A percentile compares a stretch with the other conserved stretches of the same genome.
Conservation (phyloP, 2,888 invertebrate species). For the Rosalia funebris region DNA sequence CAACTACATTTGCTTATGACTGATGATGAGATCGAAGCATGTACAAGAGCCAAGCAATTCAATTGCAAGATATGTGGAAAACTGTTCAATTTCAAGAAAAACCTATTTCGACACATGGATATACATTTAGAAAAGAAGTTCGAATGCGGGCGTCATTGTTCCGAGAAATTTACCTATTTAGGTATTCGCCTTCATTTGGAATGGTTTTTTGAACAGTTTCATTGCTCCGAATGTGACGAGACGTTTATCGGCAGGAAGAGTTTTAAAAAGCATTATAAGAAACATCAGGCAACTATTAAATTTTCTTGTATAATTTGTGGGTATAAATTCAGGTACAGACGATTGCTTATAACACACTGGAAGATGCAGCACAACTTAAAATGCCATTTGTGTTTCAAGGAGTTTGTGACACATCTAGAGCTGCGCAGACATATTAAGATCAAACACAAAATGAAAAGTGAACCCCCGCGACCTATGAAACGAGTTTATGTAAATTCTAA, state of each 20-base stretch:
- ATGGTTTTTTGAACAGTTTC: slow-evolving; percentile 6
- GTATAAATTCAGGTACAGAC: not conserved
- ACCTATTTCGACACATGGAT: slow-evolving; percentile 8
- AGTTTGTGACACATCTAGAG: not conserved
- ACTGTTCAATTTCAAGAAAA: not conserved
- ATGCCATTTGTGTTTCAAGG: not conserved
- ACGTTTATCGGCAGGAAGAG: not conserved
- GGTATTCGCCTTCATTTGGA: not conserved
- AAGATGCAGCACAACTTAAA: not conserved
- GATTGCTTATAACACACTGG: not conserved
- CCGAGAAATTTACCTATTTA: slow-evolving; percentile 5
- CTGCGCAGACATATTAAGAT: not conserved
- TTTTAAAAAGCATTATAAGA: not conserved
- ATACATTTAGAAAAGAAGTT: slow-evolving; percentile 3
- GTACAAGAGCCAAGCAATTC: not conserved
- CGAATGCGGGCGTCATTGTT: not conserved
- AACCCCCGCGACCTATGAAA: not conserved
- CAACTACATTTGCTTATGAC: slow-evolving; percentile 4
- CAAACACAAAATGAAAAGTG: not conserved
- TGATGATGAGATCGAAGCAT: not conserved
- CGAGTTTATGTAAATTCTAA: not conserved
- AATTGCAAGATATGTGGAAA: slow-evolving; percentile 2
- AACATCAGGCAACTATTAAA: not conserved
- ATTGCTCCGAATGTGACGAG: not conserved
- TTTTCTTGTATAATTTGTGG: slow-evolving; percentile 8